Evolutionary conservation across 2,888 invertebrate genomes (phyloP).

Genomic region (Lasioglossum calceatum): DNA sequence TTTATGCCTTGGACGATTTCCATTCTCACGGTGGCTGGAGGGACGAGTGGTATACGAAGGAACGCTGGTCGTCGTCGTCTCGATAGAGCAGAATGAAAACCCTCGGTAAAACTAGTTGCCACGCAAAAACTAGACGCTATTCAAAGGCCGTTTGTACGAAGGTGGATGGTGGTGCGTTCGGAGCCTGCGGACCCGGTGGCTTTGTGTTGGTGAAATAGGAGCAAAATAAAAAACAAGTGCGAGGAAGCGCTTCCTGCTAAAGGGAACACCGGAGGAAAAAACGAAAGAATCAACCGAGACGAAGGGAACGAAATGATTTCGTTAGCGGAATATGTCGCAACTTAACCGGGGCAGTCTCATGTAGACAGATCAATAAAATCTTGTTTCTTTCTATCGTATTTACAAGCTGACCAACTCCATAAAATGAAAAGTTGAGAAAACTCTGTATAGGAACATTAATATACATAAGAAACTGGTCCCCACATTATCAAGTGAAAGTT

Average conservation of each 20-base stretch:
- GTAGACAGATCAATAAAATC: not conserved
- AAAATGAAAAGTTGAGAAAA: not conserved
- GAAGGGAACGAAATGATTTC: constrained; percentile 48
- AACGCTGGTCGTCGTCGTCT: constrained; percentile 25
- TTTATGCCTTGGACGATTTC: constrained; percentile 45
- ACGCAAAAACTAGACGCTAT: constrained; percentile 80
- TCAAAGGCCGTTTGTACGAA: constrained; percentile 77
- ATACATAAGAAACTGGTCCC: not conserved
- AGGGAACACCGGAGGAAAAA: constrained; percentile 17
- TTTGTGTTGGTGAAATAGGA: constrained; percentile 49
- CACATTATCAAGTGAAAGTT: not conserved
- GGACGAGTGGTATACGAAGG: constrained; percentile 30
- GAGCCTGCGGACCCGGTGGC: constrained; percentile 46
- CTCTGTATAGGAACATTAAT: not conserved
- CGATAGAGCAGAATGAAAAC: constrained; percentile 74
- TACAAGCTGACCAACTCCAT: not conserved
- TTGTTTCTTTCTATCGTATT: not conserved
- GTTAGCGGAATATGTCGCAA: constrained; percentile 47
- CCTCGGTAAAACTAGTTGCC: constrained; percentile 76
- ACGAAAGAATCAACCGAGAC: constrained; percentile 35
- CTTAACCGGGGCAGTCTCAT: constrained; percentile 24
- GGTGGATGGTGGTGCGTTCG: constrained; percentile 54
- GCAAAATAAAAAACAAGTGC: constrained; percentile 51
- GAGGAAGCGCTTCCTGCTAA: constrained; percentile 51
- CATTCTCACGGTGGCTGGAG: constrained; percentile 67